Percentiles rank a stretch among this genome's conserved stretches.
phyloP scores from a whole-genome alignment of 35 echinoderm and acorn worm species.

The Apostichopus japonicus region DNA sequence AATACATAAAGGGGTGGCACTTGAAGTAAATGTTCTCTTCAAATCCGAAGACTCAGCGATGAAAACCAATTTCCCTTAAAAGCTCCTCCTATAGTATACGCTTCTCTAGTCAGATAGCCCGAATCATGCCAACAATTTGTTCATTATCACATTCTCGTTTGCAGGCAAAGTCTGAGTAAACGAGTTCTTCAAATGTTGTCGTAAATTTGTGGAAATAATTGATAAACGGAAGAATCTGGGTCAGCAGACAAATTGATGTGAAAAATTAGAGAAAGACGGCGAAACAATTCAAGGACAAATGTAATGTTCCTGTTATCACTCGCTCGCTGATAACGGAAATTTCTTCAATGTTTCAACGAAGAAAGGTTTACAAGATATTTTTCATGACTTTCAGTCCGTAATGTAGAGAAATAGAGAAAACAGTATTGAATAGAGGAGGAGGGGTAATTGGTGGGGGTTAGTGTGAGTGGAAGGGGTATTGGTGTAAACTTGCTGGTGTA shows the following conservation, averaged over 20 bases:
- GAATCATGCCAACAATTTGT: neutral
- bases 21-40: neutral
- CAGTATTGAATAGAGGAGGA: too few relatives aligned
- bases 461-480: too few relatives aligned
- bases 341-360: too few relatives aligned
- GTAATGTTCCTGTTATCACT: neutral
- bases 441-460: too few relatives aligned
- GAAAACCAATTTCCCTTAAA: neutral
- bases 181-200: neutral
- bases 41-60: neutral
- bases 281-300: neutral
- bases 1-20: neutral
- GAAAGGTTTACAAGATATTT: too few relatives aligned
- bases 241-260: neutral
- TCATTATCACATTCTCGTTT: neutral
- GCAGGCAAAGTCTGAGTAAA: neutral
- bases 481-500: too few relatives aligned
- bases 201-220: conserved; percentile 17
- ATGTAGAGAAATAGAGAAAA: too few relatives aligned
- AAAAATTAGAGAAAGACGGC: neutral
- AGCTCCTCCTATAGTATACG: neutral
- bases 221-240: conserved; percentile 9
- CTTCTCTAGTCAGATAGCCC: neutral
- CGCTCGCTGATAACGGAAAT: too few relatives aligned
- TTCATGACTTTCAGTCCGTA: too few relatives aligned